phyloP scores from a whole-genome alignment of 2,113 vertebrate species.

The Agelaius phoeniceus region DNA sequence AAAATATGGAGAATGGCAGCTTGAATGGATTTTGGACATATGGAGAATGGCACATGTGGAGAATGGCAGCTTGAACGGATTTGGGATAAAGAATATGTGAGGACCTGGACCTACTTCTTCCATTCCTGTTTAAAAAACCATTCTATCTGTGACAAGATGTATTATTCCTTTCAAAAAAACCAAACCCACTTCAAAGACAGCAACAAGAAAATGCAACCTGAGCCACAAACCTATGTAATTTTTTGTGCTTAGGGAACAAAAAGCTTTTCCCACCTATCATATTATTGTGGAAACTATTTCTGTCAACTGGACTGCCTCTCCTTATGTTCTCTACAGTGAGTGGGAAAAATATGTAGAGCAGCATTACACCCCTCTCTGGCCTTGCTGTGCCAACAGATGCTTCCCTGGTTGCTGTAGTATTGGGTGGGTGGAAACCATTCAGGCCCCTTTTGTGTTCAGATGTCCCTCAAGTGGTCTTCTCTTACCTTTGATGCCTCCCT shows the following conservation, averaged over 20 bases:
- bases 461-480: fast-evolving
- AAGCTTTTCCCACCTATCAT: background rate
- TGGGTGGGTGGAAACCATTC: background rate
- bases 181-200: background rate
- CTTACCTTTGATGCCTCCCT: background rate
- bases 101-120: background rate
- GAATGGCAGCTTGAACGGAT: fast-evolving
- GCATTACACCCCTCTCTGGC: background rate
- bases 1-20: background rate
- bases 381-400: background rate
- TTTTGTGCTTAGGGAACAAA: background rate
- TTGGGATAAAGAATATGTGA: background rate
- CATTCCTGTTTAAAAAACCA: background rate
- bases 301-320: background rate
- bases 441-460: background rate
- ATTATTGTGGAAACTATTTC: background rate
- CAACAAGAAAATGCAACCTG: background rate
- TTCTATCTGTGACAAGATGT: background rate
- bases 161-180: background rate
- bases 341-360: background rate
- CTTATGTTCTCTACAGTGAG: background rate
- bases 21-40: fast-evolving
- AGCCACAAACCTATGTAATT: background rate
- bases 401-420: background rate
- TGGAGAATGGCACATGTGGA: fast-evolving